These are phyloP conservation scores for Heterodera filipjevi DNA, from an alignment of 2,888 invertebrate genomes.

Conservation along the genomic window DNA sequence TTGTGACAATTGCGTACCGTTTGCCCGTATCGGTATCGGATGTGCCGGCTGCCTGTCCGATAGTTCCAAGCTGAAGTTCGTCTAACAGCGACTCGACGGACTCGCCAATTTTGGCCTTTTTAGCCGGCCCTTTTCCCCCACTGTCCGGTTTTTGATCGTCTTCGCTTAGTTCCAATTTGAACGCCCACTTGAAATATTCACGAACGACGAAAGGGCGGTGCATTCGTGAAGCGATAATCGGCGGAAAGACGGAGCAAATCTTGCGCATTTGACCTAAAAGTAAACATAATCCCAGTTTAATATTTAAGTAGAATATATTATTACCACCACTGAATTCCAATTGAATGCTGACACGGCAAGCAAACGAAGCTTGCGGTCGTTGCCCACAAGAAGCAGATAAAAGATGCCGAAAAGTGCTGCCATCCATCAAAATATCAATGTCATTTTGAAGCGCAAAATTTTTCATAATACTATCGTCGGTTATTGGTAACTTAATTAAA, in stretches of 20 bases:
- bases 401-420: constrained; percentile 42
- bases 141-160: background rate
- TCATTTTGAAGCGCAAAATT: constrained; percentile 37
- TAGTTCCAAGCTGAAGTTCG: constrained; percentile 16
- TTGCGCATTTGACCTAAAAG: constrained; percentile 18
- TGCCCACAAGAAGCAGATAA: constrained; percentile 34
- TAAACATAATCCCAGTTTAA: background rate
- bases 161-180: background rate
- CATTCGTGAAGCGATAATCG: constrained; percentile 19
- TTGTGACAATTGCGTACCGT: background rate
- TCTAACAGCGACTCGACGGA: constrained; percentile 14
- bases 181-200: constrained; percentile 20
- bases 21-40: background rate
- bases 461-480: constrained; percentile 31
- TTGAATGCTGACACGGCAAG: constrained; percentile 32
- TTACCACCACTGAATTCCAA: constrained; percentile 1
- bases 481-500: constrained; percentile 36
- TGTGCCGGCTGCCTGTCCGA: background rate
- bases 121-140: background rate
- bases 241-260: constrained; percentile 16
- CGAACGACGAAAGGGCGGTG: constrained; percentile 8
- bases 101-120: background rate
- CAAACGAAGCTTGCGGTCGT: constrained; percentile 27
- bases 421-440: constrained; percentile 41
- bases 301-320: background rate